These are phyloP conservation scores for Rotaria socialis DNA, from an alignment of 2,888 invertebrate genomes.

Conservation along the genomic window DNA sequence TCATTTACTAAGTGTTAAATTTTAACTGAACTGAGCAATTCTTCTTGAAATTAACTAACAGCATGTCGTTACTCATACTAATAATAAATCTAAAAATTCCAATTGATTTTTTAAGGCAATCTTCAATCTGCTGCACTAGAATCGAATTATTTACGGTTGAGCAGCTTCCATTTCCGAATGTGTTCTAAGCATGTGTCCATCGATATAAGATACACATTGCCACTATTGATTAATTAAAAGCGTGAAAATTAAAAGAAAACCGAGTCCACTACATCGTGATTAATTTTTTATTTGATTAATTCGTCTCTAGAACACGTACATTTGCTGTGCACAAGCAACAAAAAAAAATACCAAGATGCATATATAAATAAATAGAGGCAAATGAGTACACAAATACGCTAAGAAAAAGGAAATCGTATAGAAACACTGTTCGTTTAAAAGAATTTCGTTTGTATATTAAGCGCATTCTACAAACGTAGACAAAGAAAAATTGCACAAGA, in stretches of 20 bases:
- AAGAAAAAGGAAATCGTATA: background rate
- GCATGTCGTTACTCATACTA: too few relatives aligned
- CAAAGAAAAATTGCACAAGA: background rate
- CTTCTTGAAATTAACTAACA: too few relatives aligned
- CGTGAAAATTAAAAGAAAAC: background rate
- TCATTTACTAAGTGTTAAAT: conserved; percentile 28
- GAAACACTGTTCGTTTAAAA: conserved; percentile 10
- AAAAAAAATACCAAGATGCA: background rate
- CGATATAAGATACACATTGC: too few relatives aligned
- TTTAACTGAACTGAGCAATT: background rate
- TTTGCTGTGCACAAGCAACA: conserved; percentile 16
- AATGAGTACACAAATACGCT: background rate
- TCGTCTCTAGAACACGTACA: conserved; percentile 10
- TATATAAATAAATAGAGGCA: conserved; percentile 15
- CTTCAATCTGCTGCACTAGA: too few relatives aligned
- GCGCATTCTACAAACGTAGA: background rate
- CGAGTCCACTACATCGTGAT: background rate
- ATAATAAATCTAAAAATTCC: background rate
- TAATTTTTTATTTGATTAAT: conserved; percentile 24
- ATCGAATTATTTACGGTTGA: too few relatives aligned
- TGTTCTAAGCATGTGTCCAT: background rate
- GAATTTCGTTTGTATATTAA: background rate
- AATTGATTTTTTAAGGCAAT: too few relatives aligned
- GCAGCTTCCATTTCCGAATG: background rate
- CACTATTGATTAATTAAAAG: too few relatives aligned